Evolutionary conservation across 1,140 invertebrate species (phyloP), one percentile per base, ranked within the genome.

Genomic region (Bombus sylvicola): DNA sequence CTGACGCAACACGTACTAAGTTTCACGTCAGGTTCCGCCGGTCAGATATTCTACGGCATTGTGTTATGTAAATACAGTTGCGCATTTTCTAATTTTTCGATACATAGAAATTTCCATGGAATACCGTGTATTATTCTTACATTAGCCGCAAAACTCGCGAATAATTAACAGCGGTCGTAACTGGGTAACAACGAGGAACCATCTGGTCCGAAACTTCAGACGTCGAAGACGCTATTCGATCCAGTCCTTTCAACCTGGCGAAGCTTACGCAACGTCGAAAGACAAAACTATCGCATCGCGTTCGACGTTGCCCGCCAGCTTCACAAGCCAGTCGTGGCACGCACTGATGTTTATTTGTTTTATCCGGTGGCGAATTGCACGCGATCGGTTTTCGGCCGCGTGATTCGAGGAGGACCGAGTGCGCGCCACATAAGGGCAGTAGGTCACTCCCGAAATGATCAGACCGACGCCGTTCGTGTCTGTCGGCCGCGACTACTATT

Each of bases 361-460:
- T 34, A 43, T 3, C 53, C 41, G 5, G 9, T 18, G n/a, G 41
- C 9, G 31, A 37, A 41, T 69, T 13, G 64, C n/a, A 34, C 15
- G 64, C 34, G 22, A 64, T 82, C 43, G 41, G 25, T 68, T 53
- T 57, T 39, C 53, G 75, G 28, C 31, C 37, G 57, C 66, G 59
- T 64, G 57, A 39, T 43, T 31, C 37, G 69, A 73, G 43, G 22
- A 41, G 53, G 53, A 8, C 25, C 66, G 69, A 53, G 43, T 25
- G 57, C 25, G 57, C 69, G 66, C 77, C 72, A 72, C 76, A 81
- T 89, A 89, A 89, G 88, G 88, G 88, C 88, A 89, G 88, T 89
- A 89, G 88, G 88, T 89, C 88, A 89, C 64, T 89, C 88, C 88
- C 88, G 85, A 89, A 89, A 89, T 87, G 88, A 86, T 87, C 88